Percentiles rank a stretch among this genome's conserved stretches.
Conservation (phyloP, 2,113 vertebrate genomes). For the Mesocricetus auratus region DNA sequence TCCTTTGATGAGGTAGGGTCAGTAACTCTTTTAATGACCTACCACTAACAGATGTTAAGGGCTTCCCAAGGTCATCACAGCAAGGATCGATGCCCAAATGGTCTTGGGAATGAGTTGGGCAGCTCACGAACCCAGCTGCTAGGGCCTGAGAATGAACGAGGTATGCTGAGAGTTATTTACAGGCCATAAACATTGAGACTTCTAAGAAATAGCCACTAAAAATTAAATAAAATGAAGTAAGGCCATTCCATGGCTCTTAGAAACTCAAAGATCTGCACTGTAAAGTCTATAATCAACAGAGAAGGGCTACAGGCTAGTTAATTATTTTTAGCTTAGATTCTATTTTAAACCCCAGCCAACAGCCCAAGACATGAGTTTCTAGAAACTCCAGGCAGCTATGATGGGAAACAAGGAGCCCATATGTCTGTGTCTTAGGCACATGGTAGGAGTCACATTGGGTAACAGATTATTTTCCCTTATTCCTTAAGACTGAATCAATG, state of each 20-base stretch:
- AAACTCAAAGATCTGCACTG: background rate
- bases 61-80: background rate
- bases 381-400: background rate
- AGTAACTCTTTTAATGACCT: rapidly evolving
- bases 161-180: background rate
- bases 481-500: background rate
- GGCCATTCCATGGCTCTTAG: background rate
- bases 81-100: background rate
- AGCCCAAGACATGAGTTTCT: background rate
- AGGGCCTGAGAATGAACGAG: rapidly evolving
- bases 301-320: background rate
- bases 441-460: background rate
- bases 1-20: rapidly evolving
- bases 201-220: background rate
- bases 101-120: too few relatives aligned
- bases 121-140: rapidly evolving
- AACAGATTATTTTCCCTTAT: background rate
- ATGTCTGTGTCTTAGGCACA: background rate
- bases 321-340: background rate
- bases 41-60: background rate
- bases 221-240: background rate
- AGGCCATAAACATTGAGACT: background rate
- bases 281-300: background rate
- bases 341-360: background rate
- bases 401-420: background rate